Evolutionary conservation across 37 sponge, comb jelly and placozoan species (phyloP).

Genomic region (Petrosia ficiformis): DNA sequence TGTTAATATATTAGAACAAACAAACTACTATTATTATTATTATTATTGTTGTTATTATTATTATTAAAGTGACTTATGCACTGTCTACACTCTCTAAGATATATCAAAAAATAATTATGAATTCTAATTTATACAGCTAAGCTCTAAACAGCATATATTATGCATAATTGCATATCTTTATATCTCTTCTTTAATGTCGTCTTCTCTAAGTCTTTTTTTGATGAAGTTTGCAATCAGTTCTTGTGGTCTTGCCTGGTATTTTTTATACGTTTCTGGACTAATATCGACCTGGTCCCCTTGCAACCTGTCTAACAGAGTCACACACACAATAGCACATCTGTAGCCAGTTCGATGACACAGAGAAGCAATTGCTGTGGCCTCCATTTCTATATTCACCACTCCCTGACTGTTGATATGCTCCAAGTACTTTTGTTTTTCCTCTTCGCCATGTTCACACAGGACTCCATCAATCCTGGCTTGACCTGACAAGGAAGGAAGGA

Average conservation of each 20-base stretch:
- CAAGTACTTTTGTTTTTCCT: slow-evolving; percentile 78
- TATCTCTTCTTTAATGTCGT: no score
- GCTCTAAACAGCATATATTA: not conserved
- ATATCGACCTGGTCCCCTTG: slow-evolving; percentile 88
- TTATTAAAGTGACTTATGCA: no score
- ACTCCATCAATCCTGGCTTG: slow-evolving; percentile 94
- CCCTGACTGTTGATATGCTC: slow-evolving; percentile 46
- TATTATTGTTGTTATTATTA: no score
- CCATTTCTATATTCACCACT: slow-evolving; percentile 96
- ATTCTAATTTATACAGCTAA: not conserved
- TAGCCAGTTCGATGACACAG: slow-evolving; percentile 54
- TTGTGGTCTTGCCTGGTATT: slow-evolving; percentile 64
- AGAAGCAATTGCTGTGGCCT: slow-evolving; percentile 75
- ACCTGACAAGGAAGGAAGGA: slow-evolving; percentile 44
- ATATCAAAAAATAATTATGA: no score
- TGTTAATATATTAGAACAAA: no score
- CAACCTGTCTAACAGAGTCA: slow-evolving; percentile 88
- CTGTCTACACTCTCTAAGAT: no score
- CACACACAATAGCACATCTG: slow-evolving; percentile 89
- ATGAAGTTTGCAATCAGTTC: slow-evolving; percentile 64
- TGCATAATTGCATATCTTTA: no score
- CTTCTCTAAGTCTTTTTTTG: slow-evolving; percentile 33
- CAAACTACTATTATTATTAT: no score
- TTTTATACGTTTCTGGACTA: slow-evolving; percentile 47
- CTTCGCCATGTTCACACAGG: slow-evolving; percentile 76